Percentiles rank a stretch among this genome's conserved stretches.
phyloP scores from a whole-genome alignment of 2,888 invertebrate species.

The Hirtodrosophila duncani region DNA sequence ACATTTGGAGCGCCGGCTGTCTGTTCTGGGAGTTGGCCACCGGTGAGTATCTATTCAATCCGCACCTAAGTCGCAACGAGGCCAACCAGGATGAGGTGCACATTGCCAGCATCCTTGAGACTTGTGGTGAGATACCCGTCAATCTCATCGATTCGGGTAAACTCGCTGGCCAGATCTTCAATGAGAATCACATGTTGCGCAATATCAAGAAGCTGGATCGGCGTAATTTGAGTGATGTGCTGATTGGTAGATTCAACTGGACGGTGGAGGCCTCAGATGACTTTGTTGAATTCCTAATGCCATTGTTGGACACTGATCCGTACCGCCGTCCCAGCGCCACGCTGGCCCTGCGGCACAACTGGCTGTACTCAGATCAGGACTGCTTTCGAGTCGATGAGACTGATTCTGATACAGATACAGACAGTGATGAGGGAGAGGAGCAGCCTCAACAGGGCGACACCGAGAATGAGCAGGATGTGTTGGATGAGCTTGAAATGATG shows the following conservation, averaged over 20 bases:
- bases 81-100: conserved; percentile 99
- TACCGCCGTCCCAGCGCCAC: conserved; percentile 92
- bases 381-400: neutral
- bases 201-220: conserved; percentile 95
- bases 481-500: no score
- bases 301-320: conserved; percentile 97
- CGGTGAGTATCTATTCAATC: conserved; percentile 99
- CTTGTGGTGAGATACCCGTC: conserved; percentile 95
- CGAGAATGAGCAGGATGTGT: no score
- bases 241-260: conserved; percentile 98
- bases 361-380: conserved; percentile 82
- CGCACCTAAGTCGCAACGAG: conserved; percentile 89
- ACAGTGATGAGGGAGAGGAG: neutral
- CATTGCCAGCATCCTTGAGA: conserved; percentile 98
- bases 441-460: no score
- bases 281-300: conserved; percentile 94
- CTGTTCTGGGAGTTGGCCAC: conserved; percentile 99
- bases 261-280: conserved; percentile 89
- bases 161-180: conserved; percentile 95
- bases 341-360: conserved; percentile 94
- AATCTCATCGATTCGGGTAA: conserved; percentile 93
- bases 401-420: neutral
- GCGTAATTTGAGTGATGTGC: conserved; percentile 94
- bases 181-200: conserved; percentile 92
- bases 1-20: conserved; percentile 99